Evolutionary conservation across 2,888 invertebrate species (phyloP).

Genomic region (Trisateles emortualis): DNA sequence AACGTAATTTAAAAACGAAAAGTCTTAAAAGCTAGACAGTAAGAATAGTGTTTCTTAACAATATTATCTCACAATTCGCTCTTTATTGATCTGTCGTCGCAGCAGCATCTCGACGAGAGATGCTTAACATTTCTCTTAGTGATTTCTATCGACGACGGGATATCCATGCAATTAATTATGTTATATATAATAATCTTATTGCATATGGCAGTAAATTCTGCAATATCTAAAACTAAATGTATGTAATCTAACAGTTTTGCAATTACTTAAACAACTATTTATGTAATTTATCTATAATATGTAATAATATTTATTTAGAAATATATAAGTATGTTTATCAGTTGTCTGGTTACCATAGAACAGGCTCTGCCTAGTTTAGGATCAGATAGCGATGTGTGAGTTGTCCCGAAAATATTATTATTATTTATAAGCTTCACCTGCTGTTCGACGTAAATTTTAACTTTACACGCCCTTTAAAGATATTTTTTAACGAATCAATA

Average conservation of each 20-base stretch:
- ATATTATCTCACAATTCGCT: slow-evolving; percentile 60
- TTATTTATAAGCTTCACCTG: too few species aligned
- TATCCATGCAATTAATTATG: neutral
- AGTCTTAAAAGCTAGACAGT: neutral
- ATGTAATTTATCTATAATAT: too few species aligned
- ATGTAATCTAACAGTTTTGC: too few species aligned
- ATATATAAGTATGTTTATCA: too few species aligned
- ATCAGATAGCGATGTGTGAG: too few species aligned
- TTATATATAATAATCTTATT: neutral
- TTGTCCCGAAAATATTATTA: too few species aligned
- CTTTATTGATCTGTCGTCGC: slow-evolving; percentile 73
- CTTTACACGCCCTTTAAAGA: neutral
- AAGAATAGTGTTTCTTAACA: slow-evolving; percentile 23
- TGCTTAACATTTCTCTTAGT: slow-evolving; percentile 12
- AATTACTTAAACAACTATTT: too few species aligned
- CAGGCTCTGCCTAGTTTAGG: too few species aligned
- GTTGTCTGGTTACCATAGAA: too few species aligned
- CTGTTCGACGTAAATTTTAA: neutral
- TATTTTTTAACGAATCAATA: slow-evolving; percentile 3
- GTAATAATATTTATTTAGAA: too few species aligned
- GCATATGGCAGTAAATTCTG: too few species aligned
- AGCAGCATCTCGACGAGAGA: slow-evolving; percentile 65
- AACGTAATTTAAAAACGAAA: neutral
- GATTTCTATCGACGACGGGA: neutral
- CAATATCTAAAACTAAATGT: too few species aligned